Conservation (phyloP, 2,888 invertebrate genomes). For the Gerris lacustris region DNA sequence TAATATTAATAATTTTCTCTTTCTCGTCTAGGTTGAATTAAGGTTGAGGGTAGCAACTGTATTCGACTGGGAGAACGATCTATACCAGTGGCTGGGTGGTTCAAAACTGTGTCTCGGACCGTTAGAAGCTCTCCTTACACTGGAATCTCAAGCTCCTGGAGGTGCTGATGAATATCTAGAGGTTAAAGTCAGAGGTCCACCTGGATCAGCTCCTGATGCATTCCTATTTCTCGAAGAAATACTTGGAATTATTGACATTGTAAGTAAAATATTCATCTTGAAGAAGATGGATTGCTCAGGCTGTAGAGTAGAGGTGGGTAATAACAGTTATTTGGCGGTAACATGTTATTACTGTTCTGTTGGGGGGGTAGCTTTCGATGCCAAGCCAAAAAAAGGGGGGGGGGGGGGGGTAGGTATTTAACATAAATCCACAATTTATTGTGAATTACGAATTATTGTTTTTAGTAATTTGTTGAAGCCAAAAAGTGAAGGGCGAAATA, state of each 20-base stretch:
- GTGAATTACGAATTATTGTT: too few relatives aligned
- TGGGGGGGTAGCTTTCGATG: too few relatives aligned
- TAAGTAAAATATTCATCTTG: constrained; percentile 30
- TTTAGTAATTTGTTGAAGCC: too few relatives aligned
- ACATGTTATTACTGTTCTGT: too few relatives aligned
- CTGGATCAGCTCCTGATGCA: constrained; percentile 43
- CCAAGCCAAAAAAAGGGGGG: too few relatives aligned
- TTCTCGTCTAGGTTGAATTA: constrained; percentile 42
- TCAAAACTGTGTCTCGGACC: constrained; percentile 55
- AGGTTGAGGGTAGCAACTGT: constrained; percentile 44
- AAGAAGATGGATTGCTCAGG: too few relatives aligned
- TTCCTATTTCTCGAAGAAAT: constrained; percentile 60
- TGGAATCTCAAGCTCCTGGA: constrained; percentile 42
- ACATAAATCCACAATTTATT: too few relatives aligned
- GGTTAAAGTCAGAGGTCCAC: constrained; percentile 53
- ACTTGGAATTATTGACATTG: constrained; percentile 48
- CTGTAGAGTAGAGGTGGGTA: too few relatives aligned
- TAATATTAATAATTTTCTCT: neutral
- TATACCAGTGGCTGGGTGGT: constrained; percentile 60
- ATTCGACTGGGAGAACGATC: constrained; percentile 45
- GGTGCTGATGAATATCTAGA: constrained; percentile 44
- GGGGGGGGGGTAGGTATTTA: too few relatives aligned
- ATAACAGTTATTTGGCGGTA: too few relatives aligned
- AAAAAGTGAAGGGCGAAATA: too few relatives aligned
- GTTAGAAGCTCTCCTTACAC: constrained; percentile 54